These are phyloP conservation scores for Larimichthys polyactis DNA, from an alignment of 2,113 vertebrate species.

Conservation along the genomic window DNA sequence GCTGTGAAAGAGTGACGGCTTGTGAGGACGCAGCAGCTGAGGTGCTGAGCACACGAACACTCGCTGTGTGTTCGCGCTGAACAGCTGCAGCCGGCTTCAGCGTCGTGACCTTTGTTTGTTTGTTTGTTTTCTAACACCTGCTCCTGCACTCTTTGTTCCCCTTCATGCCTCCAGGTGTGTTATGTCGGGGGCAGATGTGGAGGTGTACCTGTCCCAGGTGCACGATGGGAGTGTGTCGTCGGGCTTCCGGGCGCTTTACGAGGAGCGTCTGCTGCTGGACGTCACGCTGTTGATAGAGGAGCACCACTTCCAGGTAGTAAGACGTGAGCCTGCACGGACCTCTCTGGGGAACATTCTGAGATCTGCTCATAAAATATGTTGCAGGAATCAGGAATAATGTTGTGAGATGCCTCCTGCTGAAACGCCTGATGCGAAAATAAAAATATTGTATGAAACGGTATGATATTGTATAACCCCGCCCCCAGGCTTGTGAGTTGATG, in stretches of 20 bases:
- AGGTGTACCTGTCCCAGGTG: slow-evolving; percentile 99
- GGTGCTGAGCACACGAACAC: slow-evolving; percentile 37
- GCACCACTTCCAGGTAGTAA: slow-evolving; percentile 92
- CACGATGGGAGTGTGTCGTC: slow-evolving; percentile 98
- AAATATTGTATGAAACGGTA: too few relatives aligned
- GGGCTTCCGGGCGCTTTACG: slow-evolving; percentile 97
- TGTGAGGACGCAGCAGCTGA: slow-evolving; percentile 44
- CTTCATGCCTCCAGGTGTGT: slow-evolving; percentile 88
- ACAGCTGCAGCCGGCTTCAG: neutral
- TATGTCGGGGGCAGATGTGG: slow-evolving; percentile 99
- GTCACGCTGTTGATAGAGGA: slow-evolving; percentile 99
- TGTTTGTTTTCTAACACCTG: neutral
- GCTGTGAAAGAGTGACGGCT: neutral
- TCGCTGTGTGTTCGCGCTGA: too few relatives aligned
- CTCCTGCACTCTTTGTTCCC: neutral
- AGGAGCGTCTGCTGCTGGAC: slow-evolving; percentile 97
- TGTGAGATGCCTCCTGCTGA: neutral
- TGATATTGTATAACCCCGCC: too few relatives aligned
- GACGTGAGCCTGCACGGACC: neutral
- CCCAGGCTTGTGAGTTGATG: too few relatives aligned
- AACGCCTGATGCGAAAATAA: too few relatives aligned
- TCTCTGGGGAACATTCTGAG: neutral
- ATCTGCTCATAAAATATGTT: neutral
- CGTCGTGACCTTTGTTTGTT: neutral
- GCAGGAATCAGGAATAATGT: too few relatives aligned